Evolutionary conservation across 2,888 invertebrate genomes (phyloP).

Genomic region (Scaptomyza cyrtandrae): DNA sequence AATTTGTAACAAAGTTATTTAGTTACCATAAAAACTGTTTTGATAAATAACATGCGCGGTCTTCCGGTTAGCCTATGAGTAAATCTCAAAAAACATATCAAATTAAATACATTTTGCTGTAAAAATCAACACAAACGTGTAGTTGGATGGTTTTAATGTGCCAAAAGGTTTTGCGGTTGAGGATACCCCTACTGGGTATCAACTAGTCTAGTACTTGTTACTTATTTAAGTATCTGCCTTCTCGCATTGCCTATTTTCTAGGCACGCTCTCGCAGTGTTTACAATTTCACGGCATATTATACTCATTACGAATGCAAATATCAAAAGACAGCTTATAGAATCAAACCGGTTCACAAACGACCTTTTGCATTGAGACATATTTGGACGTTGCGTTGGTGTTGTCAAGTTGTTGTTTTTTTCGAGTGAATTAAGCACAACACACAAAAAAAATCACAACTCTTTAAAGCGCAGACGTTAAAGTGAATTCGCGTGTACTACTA

Average conservation of each 20-base stretch:
- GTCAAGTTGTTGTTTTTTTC: conserved; percentile 5
- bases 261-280: conserved; percentile 54
- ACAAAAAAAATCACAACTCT: conserved; percentile 35
- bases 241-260: conserved; percentile 29
- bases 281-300: conserved; percentile 74
- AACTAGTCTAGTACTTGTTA: not conserved
- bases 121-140: too few relatives aligned
- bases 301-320: conserved; percentile 75
- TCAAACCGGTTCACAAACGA: conserved; percentile 71
- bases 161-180: not conserved
- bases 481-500: conserved; percentile 23
- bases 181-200: not conserved
- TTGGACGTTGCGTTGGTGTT: conserved; percentile 71
- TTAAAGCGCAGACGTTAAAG: conserved; percentile 22
- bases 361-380: conserved; percentile 73
- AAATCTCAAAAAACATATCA: conserved; percentile 6
- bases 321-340: conserved; percentile 33
- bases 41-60: conserved; percentile 55
- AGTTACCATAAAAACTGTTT: conserved; percentile 51
- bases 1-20: conserved; percentile 67
- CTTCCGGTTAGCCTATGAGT: conserved; percentile 48
- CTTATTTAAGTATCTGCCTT: not conserved
- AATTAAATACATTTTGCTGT: not conserved
- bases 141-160: too few relatives aligned
- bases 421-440: conserved; percentile 44